Evolutionary conservation across 2,888 invertebrate species (phyloP).

Genomic region (Stenolophus ochropezus): DNA sequence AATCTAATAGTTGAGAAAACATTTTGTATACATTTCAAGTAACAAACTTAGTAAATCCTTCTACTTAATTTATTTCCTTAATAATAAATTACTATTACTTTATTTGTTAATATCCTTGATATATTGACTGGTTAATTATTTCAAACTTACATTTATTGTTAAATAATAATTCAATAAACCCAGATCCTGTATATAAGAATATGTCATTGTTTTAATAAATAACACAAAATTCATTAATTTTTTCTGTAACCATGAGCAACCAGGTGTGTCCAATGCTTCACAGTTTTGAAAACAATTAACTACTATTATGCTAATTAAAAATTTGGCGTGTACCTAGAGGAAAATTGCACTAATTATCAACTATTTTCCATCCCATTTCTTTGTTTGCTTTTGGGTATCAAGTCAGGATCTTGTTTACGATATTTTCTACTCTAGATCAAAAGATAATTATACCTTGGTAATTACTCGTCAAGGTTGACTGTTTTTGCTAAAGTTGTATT

Average conservation of each 20-base stretch:
- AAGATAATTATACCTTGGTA: slow-evolving; percentile 13
- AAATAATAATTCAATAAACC: too few relatives aligned
- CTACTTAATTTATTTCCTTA: too few relatives aligned
- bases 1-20: too few relatives aligned
- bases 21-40: too few relatives aligned
- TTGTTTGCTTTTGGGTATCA: background rate
- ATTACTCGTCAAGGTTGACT: slow-evolving; percentile 16
- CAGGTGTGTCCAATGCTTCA: background rate
- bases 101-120: too few relatives aligned
- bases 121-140: too few relatives aligned
- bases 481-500: slow-evolving; percentile 12
- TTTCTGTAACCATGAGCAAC: background rate
- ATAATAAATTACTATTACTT: too few relatives aligned
- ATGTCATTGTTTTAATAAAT: too few relatives aligned
- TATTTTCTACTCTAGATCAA: background rate
- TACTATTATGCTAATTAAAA: slow-evolving; percentile 11
- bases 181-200: too few relatives aligned
- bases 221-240: slow-evolving; percentile 13
- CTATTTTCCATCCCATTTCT: background rate
- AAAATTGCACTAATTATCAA: slow-evolving; percentile 3
- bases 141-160: too few relatives aligned
- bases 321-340: background rate
- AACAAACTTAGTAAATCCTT: too few relatives aligned
- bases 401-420: background rate
- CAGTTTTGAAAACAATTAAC: background rate